Evolutionary conservation across 2,888 invertebrate genomes (phyloP).

Genomic region (Campoletis raptor): DNA sequence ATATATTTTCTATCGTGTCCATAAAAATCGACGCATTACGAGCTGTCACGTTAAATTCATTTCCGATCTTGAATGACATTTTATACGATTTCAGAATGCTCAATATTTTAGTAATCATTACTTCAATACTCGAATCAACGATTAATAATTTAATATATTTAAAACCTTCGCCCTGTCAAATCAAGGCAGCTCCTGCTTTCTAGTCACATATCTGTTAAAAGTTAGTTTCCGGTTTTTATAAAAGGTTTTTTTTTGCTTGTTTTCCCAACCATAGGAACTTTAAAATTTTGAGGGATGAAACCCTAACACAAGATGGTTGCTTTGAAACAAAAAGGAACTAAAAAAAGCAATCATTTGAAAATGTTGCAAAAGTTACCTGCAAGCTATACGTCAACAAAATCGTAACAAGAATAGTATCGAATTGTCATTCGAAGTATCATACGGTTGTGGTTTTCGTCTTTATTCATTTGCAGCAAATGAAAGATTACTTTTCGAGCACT

Average conservation of each 20-base stretch:
- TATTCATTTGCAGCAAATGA: not conserved
- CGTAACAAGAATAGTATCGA: not conserved
- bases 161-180: not conserved
- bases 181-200: not conserved
- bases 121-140: not conserved
- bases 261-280: not conserved
- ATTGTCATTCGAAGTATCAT: not conserved
- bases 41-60: not conserved
- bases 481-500: not conserved
- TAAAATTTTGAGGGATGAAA: not conserved
- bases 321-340: not conserved
- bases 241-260: too few species aligned
- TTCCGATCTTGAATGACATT: not conserved
- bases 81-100: not conserved
- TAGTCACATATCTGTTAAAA: not conserved
- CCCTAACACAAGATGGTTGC: not conserved
- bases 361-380: too few species aligned
- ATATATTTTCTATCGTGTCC: not conserved
- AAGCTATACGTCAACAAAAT: too few species aligned
- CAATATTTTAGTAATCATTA: not conserved
- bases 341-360: too few species aligned
- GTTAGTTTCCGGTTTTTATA: not conserved
- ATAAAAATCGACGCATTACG: not conserved
- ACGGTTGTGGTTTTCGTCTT: not conserved
- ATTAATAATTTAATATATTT: not conserved